A percentile compares a stretch with the other conserved stretches of the same genome.
Evolutionary conservation across 2,797 vertebrate genomes (phyloP).

Genomic region (Takifugu rubripes): DNA sequence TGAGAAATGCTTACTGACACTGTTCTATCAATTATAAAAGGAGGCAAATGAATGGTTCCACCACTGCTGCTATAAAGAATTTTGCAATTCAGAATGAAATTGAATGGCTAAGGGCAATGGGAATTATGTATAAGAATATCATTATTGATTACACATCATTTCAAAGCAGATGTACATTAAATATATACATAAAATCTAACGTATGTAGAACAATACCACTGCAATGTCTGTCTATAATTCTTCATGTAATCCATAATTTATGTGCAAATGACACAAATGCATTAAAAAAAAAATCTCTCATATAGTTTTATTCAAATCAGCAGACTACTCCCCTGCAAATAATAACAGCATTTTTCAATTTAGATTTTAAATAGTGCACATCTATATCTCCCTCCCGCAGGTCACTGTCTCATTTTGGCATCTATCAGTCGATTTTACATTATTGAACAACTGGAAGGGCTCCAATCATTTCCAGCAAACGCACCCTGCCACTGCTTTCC

Average conservation of each 20-base stretch:
- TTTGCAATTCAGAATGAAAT: too few relatives aligned
- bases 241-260: not conserved
- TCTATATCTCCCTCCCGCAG: conserved; percentile 28
- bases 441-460: conserved; percentile 73
- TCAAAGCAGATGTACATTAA: too few relatives aligned
- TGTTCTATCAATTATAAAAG: too few relatives aligned
- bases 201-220: not conserved
- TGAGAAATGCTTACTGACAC: too few relatives aligned
- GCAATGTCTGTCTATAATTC: not conserved
- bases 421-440: conserved; percentile 45
- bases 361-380: conserved; percentile 9
- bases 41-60: too few relatives aligned
- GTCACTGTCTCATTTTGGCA: conserved; percentile 47
- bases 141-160: too few relatives aligned
- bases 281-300: too few relatives aligned
- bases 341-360: conserved; percentile 20
- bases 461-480: conserved; percentile 77
- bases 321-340: conserved; percentile 4
- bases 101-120: too few relatives aligned
- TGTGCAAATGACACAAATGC: not conserved
- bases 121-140: too few relatives aligned
- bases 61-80: too few relatives aligned
- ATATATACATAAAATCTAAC: too few relatives aligned
- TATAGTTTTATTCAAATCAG: conserved; percentile 9
- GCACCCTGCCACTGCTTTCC: conserved; percentile 60